Evolutionary conservation across 1,140 invertebrate genomes (phyloP), one percentile per base, ranked within the genome.

Genomic region (Temnothorax longispinosus): DNA sequence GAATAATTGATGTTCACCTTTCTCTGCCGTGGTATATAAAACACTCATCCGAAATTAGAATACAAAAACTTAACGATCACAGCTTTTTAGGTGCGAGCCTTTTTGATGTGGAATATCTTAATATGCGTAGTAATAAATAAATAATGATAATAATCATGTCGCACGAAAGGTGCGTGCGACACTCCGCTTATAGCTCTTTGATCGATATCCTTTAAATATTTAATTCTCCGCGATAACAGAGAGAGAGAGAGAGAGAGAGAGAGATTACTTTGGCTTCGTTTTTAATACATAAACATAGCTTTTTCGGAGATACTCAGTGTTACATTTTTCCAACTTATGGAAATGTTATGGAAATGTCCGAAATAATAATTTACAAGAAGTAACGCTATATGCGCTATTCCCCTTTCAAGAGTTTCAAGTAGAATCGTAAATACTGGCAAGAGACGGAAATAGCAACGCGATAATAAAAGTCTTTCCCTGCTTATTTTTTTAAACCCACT

Each of bases 151-250:
- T 21, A 47, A 52, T 21, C n/a, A 38, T 35, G 32, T 2, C 47
- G 47, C n/a, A 65, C 13, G 18, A 69, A 52, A 80, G 13, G 7
- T 80, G 64, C 35, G 50, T 50, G 11, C 6, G 18, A 41, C 27
- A 54, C 13, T 54, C 8, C 18, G 35, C n/a, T 71, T 80, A 21
- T 65, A 54, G 21, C 4, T 27, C n/a, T 18, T 54, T 15, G 64
- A 71, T 71, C 77, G 6, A 71, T 69, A 56, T 71, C 15, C 15
- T 27, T 15, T 38, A 56, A 71, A 81, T 71, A 78, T 78, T 64
- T 78, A 64, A 47, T 64, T 50, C 13, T 11, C 15, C 1, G 0
- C 27, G 11, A 35, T 78, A 52, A 65, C 50, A 18, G 18, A 27
- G 27, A 27, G 1, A 27, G 27, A 27, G 27, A 27, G 27, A 27